phyloP scores from a whole-genome alignment of 2,888 invertebrate genomes.

The Teleiodes luculella region DNA sequence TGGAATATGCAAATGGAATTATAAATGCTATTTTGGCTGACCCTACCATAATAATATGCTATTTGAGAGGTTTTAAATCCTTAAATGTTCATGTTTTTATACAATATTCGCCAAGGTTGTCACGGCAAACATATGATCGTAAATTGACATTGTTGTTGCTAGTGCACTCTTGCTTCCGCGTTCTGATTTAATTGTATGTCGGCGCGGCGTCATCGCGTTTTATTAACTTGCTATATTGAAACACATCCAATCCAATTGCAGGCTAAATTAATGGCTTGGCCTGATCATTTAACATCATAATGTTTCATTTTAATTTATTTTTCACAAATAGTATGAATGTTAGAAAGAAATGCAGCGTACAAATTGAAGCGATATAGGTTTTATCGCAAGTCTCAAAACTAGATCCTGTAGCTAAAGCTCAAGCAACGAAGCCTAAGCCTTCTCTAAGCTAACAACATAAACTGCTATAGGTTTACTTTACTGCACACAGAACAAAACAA shows the following conservation, averaged over 20 bases:
- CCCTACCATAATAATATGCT: neutral
- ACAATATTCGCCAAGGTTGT: conserved; percentile 7
- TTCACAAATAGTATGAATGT: too few species aligned
- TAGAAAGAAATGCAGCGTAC: too few species aligned
- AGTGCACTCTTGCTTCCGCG: conserved; percentile 11
- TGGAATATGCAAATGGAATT: too few species aligned
- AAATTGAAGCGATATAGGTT: too few species aligned
- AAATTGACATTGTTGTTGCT: conserved; percentile 16
- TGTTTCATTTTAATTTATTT: too few species aligned
- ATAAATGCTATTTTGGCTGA: neutral
- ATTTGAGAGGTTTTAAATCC: too few species aligned
- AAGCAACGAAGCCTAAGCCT: too few species aligned
- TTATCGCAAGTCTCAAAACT: too few species aligned
- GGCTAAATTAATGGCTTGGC: conserved; percentile 8
- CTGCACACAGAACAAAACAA: too few species aligned
- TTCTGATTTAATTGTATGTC: conserved; percentile 18
- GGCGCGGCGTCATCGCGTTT: conserved; percentile 18
- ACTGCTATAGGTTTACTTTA: too few species aligned
- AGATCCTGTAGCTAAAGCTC: too few species aligned
- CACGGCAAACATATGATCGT: conserved; percentile 4
- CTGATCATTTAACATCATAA: conserved; percentile 13
- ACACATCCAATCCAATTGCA: conserved; percentile 23
- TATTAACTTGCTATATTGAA: conserved; percentile 34
- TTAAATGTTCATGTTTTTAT: neutral
- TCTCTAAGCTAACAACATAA: too few species aligned